Percentiles rank a stretch among this genome's conserved stretches.
Evolutionary conservation across 2,797 vertebrate genomes (phyloP).

Genomic region (Helostoma temminkii): DNA sequence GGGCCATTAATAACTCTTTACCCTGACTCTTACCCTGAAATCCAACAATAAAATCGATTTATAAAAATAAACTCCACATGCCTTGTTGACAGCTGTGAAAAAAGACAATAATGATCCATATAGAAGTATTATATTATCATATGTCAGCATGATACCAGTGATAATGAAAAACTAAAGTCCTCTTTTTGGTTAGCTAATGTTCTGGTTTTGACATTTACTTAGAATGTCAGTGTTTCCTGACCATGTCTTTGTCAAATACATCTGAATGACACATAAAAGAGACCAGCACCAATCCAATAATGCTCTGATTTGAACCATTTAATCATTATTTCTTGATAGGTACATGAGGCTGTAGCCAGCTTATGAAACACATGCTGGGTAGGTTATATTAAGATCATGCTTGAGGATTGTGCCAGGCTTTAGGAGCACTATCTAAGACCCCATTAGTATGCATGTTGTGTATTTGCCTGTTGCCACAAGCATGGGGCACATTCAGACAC

Average conservation of each 20-base stretch:
- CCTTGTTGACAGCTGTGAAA: too few relatives aligned
- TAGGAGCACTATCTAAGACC: conserved; percentile 35
- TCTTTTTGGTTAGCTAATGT: background rate
- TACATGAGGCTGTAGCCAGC: conserved; percentile 32
- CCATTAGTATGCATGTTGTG: conserved; percentile 71
- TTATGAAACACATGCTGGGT: conserved; percentile 49
- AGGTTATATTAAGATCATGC: conserved; percentile 65
- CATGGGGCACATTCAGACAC: conserved; percentile 32
- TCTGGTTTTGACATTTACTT: conserved; percentile 21
- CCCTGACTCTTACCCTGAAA: too few relatives aligned
- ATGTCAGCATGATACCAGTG: too few relatives aligned
- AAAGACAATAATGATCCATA: too few relatives aligned
- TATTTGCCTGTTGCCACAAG: conserved; percentile 55
- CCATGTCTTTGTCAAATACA: conserved; percentile 30
- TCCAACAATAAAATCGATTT: too few relatives aligned
- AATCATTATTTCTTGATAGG: conserved; percentile 29
- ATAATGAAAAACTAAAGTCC: background rate
- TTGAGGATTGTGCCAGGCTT: conserved; percentile 48
- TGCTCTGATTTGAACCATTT: conserved; percentile 23
- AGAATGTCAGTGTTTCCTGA: background rate
- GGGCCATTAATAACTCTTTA: too few relatives aligned
- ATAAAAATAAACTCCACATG: too few relatives aligned
- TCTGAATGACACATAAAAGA: background rate
- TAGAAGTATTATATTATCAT: too few relatives aligned
- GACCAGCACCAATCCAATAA: background rate